A percentile compares a stretch with the other conserved stretches of the same genome.
phyloP scores from a whole-genome alignment of 2,797 vertebrate genomes.

The Poeciliopsis presidionis region DNA sequence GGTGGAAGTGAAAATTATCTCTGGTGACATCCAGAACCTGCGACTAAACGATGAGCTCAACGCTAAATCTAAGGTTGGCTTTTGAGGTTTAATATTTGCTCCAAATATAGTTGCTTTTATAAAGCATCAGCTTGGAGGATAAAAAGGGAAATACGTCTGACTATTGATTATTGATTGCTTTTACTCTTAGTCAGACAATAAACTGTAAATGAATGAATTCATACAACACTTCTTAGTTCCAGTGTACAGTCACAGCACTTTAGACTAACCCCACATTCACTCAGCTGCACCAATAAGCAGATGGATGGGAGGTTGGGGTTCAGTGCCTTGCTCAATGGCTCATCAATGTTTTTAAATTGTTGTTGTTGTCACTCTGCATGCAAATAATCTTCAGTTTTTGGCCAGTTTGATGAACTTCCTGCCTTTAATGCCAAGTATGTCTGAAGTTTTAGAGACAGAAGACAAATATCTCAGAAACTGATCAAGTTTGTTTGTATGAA shows the following conservation, averaged over 20 bases:
- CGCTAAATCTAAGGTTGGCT: not conserved
- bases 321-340: not conserved
- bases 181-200: not conserved
- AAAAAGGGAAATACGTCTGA: not conserved
- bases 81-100: not conserved
- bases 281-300: not conserved
- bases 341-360: not conserved
- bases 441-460: not conserved
- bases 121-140: not conserved
- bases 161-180: not conserved
- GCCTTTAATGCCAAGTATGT: not conserved
- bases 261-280: not conserved
- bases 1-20: slow-evolving; percentile 3
- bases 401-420: not conserved
- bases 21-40: slow-evolving; percentile 15
- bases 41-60: slow-evolving; percentile 7
- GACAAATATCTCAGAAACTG: not conserved
- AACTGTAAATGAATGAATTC: not conserved
- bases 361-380: not conserved
- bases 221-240: not conserved
- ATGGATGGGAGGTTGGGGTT: not conserved
- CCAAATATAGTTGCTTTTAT: not conserved
- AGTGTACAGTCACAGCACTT: not conserved
- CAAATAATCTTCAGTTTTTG: not conserved
- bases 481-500: too few relatives aligned